phyloP scores from a whole-genome alignment of 1,140 invertebrate species.

The Bemisia tabaci region DNA sequence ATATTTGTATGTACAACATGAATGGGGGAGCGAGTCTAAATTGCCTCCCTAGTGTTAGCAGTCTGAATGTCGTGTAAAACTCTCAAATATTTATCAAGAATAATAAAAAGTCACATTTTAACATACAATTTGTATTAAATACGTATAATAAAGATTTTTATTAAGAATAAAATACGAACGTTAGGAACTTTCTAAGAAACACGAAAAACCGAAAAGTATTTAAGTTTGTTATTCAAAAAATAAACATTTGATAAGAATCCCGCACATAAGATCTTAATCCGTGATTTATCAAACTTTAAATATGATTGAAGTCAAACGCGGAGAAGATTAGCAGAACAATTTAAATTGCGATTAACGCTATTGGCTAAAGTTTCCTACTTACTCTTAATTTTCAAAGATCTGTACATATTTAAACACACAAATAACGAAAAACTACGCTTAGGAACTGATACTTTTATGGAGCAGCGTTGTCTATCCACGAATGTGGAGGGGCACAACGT shows the following conservation, averaged over 20 bases:
- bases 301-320: too few relatives aligned
- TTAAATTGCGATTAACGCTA: too few relatives aligned
- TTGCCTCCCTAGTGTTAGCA: not conserved
- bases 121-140: not conserved
- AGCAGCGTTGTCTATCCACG: too few relatives aligned
- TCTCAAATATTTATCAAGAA: not conserved
- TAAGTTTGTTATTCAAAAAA: constrained; percentile 8
- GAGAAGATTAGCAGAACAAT: too few relatives aligned
- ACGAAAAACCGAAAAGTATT: constrained; percentile 7
- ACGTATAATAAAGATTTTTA: not conserved
- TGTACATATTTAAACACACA: too few relatives aligned
- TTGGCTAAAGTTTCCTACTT: too few relatives aligned
- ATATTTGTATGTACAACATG: not conserved
- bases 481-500: too few relatives aligned
- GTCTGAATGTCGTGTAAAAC: not conserved
- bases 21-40: not conserved
- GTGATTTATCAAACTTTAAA: too few relatives aligned
- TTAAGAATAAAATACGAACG: constrained; percentile 4
- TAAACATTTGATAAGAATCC: constrained; percentile 12
- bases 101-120: not conserved
- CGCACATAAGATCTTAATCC: not conserved
- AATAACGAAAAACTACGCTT: too few relatives aligned
- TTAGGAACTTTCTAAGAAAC: constrained; percentile 9
- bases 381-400: too few relatives aligned
- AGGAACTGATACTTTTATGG: too few relatives aligned